Conservation (phyloP, 23 tunicate species). For the Styela plicata region DNA sequence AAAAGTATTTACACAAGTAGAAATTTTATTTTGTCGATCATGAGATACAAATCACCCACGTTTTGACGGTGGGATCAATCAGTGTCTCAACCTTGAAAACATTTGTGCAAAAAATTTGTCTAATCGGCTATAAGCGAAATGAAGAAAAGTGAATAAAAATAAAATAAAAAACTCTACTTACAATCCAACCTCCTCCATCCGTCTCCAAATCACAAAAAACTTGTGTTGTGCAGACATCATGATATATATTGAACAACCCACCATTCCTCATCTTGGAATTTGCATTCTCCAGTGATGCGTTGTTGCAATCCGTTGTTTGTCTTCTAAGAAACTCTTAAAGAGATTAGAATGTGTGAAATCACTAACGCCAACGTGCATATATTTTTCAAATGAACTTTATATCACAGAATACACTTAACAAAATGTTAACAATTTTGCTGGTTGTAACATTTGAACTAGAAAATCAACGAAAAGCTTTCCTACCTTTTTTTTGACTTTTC, state of each 20-base stretch:
- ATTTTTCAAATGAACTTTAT: too few species aligned
- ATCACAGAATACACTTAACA: not conserved
- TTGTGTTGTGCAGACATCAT: not conserved
- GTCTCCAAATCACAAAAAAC: conserved; percentile 13
- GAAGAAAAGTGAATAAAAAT: not conserved
- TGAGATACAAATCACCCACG: not conserved
- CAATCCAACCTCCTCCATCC: conserved; percentile 10
- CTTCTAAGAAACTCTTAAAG: not conserved
- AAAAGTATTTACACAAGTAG: too few species aligned
- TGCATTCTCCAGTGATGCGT: not conserved
- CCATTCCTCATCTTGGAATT: not conserved
- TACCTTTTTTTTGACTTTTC: not conserved
- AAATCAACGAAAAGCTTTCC: too few species aligned
- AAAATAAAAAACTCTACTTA: not conserved
- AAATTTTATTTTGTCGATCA: not conserved
- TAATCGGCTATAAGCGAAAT: too few species aligned
- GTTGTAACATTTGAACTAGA: not conserved
- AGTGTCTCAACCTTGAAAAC: not conserved
- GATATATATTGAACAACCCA: not conserved
- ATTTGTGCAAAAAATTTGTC: not conserved
- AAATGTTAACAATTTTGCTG: too few species aligned
- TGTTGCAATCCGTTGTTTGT: not conserved
- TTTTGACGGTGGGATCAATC: not conserved
- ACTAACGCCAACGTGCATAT: too few species aligned
- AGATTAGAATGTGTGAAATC: too few species aligned